These are phyloP conservation scores for Hippopotamus amphibius DNA, from an alignment of 2,113 vertebrate species.

Conservation along the genomic window DNA sequence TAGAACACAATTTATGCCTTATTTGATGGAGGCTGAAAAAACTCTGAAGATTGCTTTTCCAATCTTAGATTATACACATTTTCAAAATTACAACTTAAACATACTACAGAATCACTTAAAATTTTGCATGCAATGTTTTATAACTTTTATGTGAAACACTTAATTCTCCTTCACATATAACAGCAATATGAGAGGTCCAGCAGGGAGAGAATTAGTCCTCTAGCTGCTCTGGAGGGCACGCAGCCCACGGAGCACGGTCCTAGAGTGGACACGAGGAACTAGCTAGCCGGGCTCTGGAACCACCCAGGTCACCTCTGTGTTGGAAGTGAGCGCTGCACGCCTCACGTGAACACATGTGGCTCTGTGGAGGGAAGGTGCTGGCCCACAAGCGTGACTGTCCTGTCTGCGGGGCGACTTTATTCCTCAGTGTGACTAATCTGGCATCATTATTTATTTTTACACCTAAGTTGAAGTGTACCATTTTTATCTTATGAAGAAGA, in stretches of 20 bases:
- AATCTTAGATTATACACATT: neutral
- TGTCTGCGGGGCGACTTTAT: neutral
- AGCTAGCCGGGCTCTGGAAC: neutral
- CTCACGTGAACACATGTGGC: neutral
- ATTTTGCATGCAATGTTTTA: neutral
- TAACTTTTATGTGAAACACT: conserved; percentile 10
- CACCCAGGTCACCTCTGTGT: neutral
- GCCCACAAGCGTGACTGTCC: neutral
- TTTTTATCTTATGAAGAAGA: conserved; percentile 38
- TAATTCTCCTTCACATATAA: conserved; percentile 7
- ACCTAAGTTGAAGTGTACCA: neutral
- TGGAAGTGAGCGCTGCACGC: neutral
- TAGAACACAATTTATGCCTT: neutral
- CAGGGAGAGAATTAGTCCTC: neutral
- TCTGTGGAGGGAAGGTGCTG: neutral
- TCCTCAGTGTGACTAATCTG: neutral
- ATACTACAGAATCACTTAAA: neutral
- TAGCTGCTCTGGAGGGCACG: neutral
- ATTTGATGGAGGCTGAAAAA: neutral
- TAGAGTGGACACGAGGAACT: neutral
- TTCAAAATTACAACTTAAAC: conserved; percentile 16
- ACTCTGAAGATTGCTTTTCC: neutral
- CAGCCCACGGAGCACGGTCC: too few species aligned
- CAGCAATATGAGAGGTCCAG: neutral
- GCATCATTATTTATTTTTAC: neutral